Conservation (phyloP, 2,113 vertebrate species). For the Chamaea fasciata region DNA sequence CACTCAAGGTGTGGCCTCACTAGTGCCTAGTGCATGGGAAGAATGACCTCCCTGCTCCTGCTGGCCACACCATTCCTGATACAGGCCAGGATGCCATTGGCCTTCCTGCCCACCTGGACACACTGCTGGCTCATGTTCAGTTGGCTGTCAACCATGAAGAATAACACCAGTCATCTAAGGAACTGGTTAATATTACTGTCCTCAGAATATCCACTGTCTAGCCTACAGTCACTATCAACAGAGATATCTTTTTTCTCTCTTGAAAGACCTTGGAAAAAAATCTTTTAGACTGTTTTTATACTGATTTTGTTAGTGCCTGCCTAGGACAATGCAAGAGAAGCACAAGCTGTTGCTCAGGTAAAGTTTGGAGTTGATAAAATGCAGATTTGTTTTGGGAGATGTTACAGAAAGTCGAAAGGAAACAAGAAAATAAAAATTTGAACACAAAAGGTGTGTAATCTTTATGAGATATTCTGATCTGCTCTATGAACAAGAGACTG, state of each 20-base stretch:
- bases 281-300: not conserved
- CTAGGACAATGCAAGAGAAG: not conserved
- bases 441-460: not conserved
- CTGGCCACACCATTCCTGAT: not conserved
- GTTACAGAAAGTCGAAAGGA: not conserved
- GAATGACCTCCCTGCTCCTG: not conserved
- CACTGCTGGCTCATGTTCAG: not conserved
- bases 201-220: not conserved
- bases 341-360: not conserved
- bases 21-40: fast-evolving
- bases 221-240: not conserved
- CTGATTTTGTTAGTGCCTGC: not conserved
- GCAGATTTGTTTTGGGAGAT: not conserved
- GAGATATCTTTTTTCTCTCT: not conserved
- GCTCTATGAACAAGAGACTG: not conserved
- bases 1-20: not conserved
- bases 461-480: not conserved
- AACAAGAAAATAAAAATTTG: not conserved
- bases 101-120: not conserved
- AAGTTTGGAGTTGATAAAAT: not conserved
- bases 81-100: not conserved
- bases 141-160: not conserved
- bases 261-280: not conserved
- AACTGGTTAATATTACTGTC: not conserved
- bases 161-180: not conserved